Base-by-base conservation (phyloP, 2,888 invertebrate genomes). In the Andrena flavipes region DNA sequence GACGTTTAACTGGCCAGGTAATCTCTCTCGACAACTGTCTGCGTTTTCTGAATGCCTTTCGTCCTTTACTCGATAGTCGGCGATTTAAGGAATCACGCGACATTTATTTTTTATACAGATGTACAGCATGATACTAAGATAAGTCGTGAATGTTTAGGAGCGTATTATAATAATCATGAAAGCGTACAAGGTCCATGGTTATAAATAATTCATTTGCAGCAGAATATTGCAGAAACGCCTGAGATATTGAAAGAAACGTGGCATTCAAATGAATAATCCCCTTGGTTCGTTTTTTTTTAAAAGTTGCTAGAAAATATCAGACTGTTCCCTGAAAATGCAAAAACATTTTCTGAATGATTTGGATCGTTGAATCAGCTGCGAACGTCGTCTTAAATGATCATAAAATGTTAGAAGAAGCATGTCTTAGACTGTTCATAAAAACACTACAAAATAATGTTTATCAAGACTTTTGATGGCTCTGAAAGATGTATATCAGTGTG, bases 71-170 rank as follows among this genome's bases (percentile, higher is more conserved):
- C 26, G 60, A 68, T 42, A 54, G 35, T 16, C 20, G 29, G 35
- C 56, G 49, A 49, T 67, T 62, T 56, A 7, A 63, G 29, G 59
- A 65, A 69, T 74, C 56, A 49, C 75, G 49, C 48, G 54, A 60
- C 48, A 26, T 75, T 64, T 71, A 76, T 56, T 65, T 65, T 70
- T 80, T 69, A 42, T 70, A 77, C 51, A 16, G 35, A 51, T 65
- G 60, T 65, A 77, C 30, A 65, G 42, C 49, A 26, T 60, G 59
- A 54, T 76, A 68, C 42, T 63, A 63, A 56, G 68, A 35, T 30
- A 16, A 20, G 54, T 48, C 26, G 26, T 16, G 6, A 6, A 69
- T 26, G 26, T 69, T 60, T 56, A 48, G 29, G 30, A 48, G 7
- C 16, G 10, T 2, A 48, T 49, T 30, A 1, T 16, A 48, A 29